Base-by-base conservation (phyloP, 2,113 vertebrate genomes). In the Tenrec ecaudatus region DNA sequence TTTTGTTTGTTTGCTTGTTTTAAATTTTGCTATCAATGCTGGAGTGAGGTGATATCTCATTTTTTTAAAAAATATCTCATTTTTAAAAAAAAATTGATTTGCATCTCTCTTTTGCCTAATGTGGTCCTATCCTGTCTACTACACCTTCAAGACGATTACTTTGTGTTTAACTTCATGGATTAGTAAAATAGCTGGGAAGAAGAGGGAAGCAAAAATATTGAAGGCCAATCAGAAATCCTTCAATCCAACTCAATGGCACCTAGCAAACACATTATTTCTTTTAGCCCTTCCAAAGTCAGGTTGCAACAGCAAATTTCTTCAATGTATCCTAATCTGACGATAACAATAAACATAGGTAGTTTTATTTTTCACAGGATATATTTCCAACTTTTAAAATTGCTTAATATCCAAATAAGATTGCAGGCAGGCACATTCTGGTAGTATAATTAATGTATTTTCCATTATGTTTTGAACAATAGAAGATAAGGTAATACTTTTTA, bases 401-500 rank as follows among this genome's bases (percentile, higher is more conserved):
- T 92, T 86, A 83, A 19, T 43, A 85, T 36, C 3, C 17, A 17
- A 14, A 40, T 77, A 96, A n/a, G 95, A 86, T 96, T n/a, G 94
- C 92, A 82, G 92, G 90, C 43, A 86, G 3, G 84, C 29, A 73
- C 83, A 91, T 89, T 94, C 29, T 79, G 71, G 90, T 94, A 82
- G 92, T 92, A 43, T 75, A 81, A 96, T 80, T 95, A 97, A 92
- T 96, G 92, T 92, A 95, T 97, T 96, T 96, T 96, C 58, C 91
- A 90, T 92, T 94, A 97, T 79, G 60, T 96, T 96, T 97, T 96
- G 95, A 97, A 85, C 81, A 97, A 95, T 90, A 97, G 90, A 97
- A 97, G 84, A 95, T 96, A 96, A 97, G 95, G 90, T 94, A 95
- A 98, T 97, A 96, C 97, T 88, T 98, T 96, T 94, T 80, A 82